Evolutionary conservation across 64 coral and sea anemone genomes (phyloP), one percentile per base, ranked within the genome.

Genomic region (Stylophora pistillata): DNA sequence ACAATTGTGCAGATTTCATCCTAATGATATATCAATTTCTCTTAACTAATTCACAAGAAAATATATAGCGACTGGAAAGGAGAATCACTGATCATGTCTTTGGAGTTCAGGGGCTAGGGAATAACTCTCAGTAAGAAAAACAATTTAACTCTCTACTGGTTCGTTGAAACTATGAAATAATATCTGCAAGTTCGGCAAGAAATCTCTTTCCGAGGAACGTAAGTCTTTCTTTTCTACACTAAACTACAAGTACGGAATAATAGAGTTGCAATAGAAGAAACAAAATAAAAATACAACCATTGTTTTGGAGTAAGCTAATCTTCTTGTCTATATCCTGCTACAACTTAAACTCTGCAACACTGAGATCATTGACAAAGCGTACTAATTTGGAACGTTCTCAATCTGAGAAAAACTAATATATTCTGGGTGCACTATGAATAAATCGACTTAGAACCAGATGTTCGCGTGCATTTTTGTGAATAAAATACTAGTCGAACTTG

Each of bases 401-500:
- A 21, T 25, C 26, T 68, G 64, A 68, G 20, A n/a, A 25, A 26
- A 68, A 3, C n/a, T 12, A 68, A 68, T 68, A 68, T 68, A 68
- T 18, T 30, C 54, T 79, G 26, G 25, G 1, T 0, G 30, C 29
- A 53, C 57, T 53, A 7, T 55, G 18, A 21, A 9, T 55, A 57
- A 57, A 29, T 56, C 23, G 12, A 26, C 29, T 26, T 59, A 32
- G 30, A 79, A 79, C 25, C 21, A 15, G 17, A 10, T 79, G 55
- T 20, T 58, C 6, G 15, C 37, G 76, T 58, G 53, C 53, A n/a
- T 20, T 58, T 64, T 23, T 78, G 12, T 55, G 56, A 28, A 15
- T 58, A 79, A 79, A 59, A 59, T 79, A 47, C 37, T 47, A 58
- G 31, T 68, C 64, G 26, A 15, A 53, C 18, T 78, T 78, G 75